phyloP scores from a whole-genome alignment of 1,140 invertebrate genomes.

The Bathynomus jamesi region DNA sequence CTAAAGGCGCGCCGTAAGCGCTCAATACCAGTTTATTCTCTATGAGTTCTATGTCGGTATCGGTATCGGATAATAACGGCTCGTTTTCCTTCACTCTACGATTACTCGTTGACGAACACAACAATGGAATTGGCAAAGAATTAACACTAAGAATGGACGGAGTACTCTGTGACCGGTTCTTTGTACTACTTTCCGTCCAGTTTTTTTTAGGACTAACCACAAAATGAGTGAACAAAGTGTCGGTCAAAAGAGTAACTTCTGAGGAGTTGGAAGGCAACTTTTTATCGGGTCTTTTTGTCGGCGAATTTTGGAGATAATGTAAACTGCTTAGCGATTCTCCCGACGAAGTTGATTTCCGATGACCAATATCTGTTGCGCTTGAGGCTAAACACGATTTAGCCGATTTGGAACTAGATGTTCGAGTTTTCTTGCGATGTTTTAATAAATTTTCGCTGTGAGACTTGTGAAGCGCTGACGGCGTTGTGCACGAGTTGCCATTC shows the following conservation, averaged over 20 bases:
- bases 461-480: too few species aligned
- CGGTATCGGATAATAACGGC: conserved; percentile 13
- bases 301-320: too few species aligned
- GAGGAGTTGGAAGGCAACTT: too few species aligned
- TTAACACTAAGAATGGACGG: not conserved
- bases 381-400: too few species aligned
- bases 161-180: not conserved
- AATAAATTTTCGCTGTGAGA: too few species aligned
- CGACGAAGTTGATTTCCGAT: too few species aligned
- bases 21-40: conserved; percentile 25
- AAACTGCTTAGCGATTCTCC: too few species aligned
- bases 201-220: conserved; percentile 6
- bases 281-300: not conserved
- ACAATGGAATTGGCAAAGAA: not conserved
- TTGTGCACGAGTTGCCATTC: too few species aligned
- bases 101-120: not conserved
- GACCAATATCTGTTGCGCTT: too few species aligned
- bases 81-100: not conserved
- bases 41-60: conserved; percentile 30
- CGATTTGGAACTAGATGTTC: too few species aligned
- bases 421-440: too few species aligned
- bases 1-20: conserved; percentile 29
- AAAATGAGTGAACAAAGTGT: conserved; percentile 30
- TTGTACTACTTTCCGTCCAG: not conserved
- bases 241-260: conserved; percentile 22